Conservation (phyloP, 2,797 vertebrate genomes). For the Todus mexicanus region DNA sequence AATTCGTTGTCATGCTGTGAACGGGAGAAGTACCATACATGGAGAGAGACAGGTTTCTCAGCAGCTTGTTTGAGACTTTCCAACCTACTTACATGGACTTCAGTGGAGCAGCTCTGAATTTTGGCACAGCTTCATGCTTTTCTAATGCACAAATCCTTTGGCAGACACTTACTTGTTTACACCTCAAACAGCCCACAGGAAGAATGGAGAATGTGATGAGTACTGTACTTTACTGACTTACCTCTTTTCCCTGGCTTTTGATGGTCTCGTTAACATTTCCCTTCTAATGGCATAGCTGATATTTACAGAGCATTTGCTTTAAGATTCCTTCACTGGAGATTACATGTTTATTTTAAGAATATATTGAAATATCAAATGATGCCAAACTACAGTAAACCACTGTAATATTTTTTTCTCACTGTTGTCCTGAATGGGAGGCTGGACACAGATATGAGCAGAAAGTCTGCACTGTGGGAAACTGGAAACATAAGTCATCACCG, state of each 20-base stretch:
- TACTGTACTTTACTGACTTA: neutral
- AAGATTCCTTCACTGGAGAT: neutral
- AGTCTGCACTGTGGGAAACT: neutral
- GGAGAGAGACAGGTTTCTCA: slow-evolving; percentile 50
- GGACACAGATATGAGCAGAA: neutral
- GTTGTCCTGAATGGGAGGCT: neutral
- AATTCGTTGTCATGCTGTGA: slow-evolving; percentile 34
- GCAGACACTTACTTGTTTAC: slow-evolving; percentile 24
- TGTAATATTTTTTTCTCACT: neutral
- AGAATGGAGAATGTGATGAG: neutral
- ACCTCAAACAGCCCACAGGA: neutral
- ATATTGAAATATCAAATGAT: neutral
- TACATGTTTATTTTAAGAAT: neutral
- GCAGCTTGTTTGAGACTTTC: slow-evolving; percentile 4
- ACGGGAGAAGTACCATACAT: slow-evolving; percentile 56
- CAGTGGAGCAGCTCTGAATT: neutral
- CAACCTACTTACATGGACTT: slow-evolving; percentile 38
- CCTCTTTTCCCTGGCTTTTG: neutral
- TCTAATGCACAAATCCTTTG: slow-evolving; percentile 18
- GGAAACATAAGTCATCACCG: neutral
- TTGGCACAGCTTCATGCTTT: slow-evolving; percentile 18
- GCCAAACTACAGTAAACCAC: neutral
- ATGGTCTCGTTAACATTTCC: neutral
- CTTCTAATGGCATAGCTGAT: neutral
- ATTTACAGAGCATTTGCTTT: neutral